Conservation (phyloP, 2,797 vertebrate species). For the Clarias pachynema region DNA sequence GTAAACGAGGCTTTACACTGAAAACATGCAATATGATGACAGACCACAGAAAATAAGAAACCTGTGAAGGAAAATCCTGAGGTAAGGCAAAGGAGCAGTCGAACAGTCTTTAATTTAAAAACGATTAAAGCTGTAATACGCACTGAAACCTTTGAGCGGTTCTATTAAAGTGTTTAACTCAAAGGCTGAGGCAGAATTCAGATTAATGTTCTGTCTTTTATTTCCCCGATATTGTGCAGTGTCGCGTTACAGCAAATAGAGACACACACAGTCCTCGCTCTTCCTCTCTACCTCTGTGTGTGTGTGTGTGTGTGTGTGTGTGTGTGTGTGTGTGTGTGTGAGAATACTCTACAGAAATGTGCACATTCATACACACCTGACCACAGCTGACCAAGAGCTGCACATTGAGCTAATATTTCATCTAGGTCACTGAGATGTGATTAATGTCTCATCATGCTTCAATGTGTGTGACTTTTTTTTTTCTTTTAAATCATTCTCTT, state of each 20-base stretch:
- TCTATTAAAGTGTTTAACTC: conserved; percentile 1
- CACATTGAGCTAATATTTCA: not conserved
- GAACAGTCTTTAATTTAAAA: not conserved
- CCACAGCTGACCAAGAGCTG: not conserved
- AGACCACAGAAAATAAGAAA: not conserved
- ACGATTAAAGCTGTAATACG: not conserved
- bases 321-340: not conserved
- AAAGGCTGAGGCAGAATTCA: not conserved
- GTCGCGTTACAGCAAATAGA: not conserved
- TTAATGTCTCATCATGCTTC: not conserved
- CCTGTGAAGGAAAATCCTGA: not conserved
- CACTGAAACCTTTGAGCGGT: not conserved
- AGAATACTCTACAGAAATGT: not conserved
- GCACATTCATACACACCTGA: not conserved
- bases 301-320: no score
- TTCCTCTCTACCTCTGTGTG: not conserved
- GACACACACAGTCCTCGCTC: not conserved
- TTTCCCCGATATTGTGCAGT: not conserved
- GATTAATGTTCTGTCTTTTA: not conserved
- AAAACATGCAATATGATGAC: not conserved
- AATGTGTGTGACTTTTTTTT: not conserved
- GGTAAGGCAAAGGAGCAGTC: not conserved
- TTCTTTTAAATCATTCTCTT: not conserved
- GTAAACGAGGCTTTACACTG: not conserved
- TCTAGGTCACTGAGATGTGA: conserved; percentile 9